These are phyloP conservation scores for Gyrodactylus bullatarudis DNA, from an alignment of 1,140 invertebrate species.

Conservation along the genomic window DNA sequence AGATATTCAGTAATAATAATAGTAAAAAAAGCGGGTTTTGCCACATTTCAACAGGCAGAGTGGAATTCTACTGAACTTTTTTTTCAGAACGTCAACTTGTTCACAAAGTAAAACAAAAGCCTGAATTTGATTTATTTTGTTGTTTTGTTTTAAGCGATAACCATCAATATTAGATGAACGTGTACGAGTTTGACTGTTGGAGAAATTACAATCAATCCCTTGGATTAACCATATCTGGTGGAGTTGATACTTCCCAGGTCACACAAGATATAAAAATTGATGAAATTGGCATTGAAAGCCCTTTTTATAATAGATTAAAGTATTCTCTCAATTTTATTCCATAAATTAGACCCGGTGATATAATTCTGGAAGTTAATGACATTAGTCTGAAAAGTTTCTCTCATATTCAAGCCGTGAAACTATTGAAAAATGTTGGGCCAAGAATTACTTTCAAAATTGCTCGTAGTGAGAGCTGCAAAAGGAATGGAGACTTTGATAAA, in stretches of 20 bases:
- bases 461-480: not conserved
- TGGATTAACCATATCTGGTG: not conserved
- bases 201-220: not conserved
- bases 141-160: too few relatives aligned
- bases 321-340: not conserved
- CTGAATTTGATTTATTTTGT: too few relatives aligned
- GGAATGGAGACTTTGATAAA: too few relatives aligned
- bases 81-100: too few relatives aligned
- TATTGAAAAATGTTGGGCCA: not conserved
- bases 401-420: not conserved
- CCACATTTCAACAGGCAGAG: too few relatives aligned
- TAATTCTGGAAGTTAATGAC: not conserved
- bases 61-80: too few relatives aligned
- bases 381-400: not conserved
- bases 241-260: not conserved
- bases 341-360: not conserved
- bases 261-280: not conserved
- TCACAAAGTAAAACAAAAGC: too few relatives aligned
- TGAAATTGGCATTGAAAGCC: not conserved
- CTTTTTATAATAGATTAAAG: not conserved
- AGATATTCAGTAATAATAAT: not conserved
- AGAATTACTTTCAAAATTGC: not conserved
- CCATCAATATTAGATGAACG: too few relatives aligned
- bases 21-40: not conserved
- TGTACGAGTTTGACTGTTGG: not conserved